Conservation (phyloP, 2,797 vertebrate genomes). For the Lacerta bilineata region DNA sequence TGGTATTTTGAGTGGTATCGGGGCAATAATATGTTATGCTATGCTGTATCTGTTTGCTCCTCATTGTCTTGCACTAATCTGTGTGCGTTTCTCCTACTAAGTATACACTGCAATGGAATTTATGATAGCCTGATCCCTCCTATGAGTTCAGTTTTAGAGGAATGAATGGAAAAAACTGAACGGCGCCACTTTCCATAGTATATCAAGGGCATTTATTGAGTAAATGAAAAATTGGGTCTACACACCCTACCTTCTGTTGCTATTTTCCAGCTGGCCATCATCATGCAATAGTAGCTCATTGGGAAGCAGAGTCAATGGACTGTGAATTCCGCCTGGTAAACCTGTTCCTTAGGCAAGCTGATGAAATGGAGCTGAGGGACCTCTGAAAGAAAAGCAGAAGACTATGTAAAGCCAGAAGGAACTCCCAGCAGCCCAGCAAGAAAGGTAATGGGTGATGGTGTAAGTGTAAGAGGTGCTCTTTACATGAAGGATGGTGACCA, state of each 20-base stretch:
- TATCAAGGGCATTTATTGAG: background rate
- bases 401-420: background rate
- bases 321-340: background rate
- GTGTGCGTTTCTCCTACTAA: background rate
- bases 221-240: background rate
- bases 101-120: constrained; percentile 13
- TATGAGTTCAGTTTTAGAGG: background rate
- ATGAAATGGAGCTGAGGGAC: background rate
- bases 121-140: background rate
- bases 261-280: background rate
- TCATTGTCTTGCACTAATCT: constrained; percentile 23
- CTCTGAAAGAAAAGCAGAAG: background rate
- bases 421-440: background rate
- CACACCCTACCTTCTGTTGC: background rate
- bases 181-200: background rate
- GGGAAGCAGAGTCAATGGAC: background rate
- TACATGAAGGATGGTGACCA: too few species aligned
- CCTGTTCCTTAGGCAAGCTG: background rate
- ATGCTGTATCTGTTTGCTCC: constrained; percentile 15
- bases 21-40: background rate
- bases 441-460: too few species aligned
- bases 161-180: constrained; percentile 1
- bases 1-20: background rate
- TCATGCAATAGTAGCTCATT: background rate
- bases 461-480: too few species aligned